A percentile compares a stretch with the other conserved stretches of the same genome.
phyloP scores from a whole-genome alignment of 1,140 invertebrate genomes.

The Portunus trituberculatus region DNA sequence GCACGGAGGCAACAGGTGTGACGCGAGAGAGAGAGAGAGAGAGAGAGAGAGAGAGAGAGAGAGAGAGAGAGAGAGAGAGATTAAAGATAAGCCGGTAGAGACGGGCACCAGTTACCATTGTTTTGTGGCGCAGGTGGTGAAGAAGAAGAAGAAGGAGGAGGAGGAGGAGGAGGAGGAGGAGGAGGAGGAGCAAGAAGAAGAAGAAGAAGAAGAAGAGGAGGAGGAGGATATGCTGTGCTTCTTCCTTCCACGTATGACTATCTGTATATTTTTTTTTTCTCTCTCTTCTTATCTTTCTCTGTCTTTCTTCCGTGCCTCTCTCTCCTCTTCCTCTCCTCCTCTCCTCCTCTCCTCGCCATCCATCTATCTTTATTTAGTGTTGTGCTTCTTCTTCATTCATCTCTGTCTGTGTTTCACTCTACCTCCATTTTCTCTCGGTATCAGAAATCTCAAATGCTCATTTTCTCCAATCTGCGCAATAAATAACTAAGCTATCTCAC shows the following conservation, averaged over 20 bases:
- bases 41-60: slow-evolving; percentile 17
- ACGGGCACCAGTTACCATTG: neutral
- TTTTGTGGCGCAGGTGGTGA: neutral
- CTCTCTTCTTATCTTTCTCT: neutral
- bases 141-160: neutral
- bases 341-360: neutral
- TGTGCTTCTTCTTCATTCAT: neutral
- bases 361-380: neutral
- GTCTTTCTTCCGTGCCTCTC: neutral
- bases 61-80: slow-evolving; percentile 6
- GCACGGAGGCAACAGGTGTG: neutral
- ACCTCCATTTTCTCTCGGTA: neutral
- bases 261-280: neutral
- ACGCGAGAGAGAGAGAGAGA: neutral
- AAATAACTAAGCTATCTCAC: neutral
- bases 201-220: neutral
- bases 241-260: neutral
- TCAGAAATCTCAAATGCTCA: neutral
- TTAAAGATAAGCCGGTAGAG: neutral
- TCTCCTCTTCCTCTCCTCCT: too few species aligned
- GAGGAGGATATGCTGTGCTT: neutral
- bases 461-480: neutral
- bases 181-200: neutral
- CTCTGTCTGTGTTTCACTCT: neutral
- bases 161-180: neutral